Percentiles rank a stretch among this genome's conserved stretches.
Evolutionary conservation across 2,797 vertebrate species (phyloP).

Genomic region (Pantherophis alleghaniensis): DNA sequence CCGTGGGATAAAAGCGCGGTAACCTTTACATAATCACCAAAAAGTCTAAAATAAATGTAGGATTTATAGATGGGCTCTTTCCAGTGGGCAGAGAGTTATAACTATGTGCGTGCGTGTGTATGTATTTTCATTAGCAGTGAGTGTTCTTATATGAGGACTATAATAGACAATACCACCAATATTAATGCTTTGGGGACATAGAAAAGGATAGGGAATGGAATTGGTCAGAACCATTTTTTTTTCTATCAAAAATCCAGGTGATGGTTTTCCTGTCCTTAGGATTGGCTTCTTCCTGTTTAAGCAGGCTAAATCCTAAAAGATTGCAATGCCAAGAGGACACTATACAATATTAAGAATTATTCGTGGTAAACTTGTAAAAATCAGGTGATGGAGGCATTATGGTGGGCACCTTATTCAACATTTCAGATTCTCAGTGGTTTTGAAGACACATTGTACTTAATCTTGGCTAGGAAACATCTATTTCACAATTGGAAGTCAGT

Average conservation of each 20-base stretch:
- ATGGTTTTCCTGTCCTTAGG: neutral
- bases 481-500: neutral
- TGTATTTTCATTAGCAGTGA: neutral
- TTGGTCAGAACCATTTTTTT: neutral
- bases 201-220: neutral
- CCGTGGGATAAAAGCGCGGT: neutral
- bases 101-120: neutral
- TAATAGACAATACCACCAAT: neutral
- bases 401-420: neutral
- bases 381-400: neutral
- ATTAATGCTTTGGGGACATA: neutral
- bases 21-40: neutral
- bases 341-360: neutral
- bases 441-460: neutral
- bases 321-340: neutral
- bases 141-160: neutral
- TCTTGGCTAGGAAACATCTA: neutral
- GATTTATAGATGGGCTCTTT: neutral
- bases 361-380: neutral
- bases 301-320: neutral
- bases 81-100: neutral
- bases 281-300: neutral
- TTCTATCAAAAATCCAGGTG: neutral
- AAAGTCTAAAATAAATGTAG: constrained; percentile 4
- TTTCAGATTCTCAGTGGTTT: neutral